Base-by-base conservation (phyloP, 2,888 invertebrate species). In the Synergus japonicus region DNA sequence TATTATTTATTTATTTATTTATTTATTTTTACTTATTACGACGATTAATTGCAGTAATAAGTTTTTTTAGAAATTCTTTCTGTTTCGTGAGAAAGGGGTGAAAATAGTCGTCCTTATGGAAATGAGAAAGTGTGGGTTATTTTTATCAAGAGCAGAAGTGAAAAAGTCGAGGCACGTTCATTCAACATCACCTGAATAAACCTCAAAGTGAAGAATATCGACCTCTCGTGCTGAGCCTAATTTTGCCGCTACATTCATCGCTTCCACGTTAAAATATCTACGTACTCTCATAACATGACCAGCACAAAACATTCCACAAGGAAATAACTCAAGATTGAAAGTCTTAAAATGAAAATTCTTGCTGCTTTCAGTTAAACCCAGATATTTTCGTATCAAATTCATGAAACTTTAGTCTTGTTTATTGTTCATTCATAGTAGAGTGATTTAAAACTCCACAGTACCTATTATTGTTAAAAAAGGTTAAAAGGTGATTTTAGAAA, bases 161-260 rank as follows among this genome's bases (percentile, higher is more conserved):
- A 73, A 73, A 73, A 73, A 69, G 69, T 73, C 69, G n/a, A 73
- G 49, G 49, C 37, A 9, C 15, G 49, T 54, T 73, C 69, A 73
- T 73, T 54, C 69, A 73, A 73, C 54, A 73, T 54, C 69, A 73
- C 54, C 49, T 37, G 54, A 73, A 37, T 73, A 73, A 73, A 73
- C 37, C 69, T 37, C 69, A 73, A 73, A 73, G 69, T 49, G 54
- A 29, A 37, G 54, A 73, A 73, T 73, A 73, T 73, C 54, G 69
- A 73, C 49, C 69, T 54, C 49, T 73, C 37, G 29, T 49, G 22
- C 54, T 73, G n/a, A 46, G 54, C 69, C 69, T 54, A 54, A 73
- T 73, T 49, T 69, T 49, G 37, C 69, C 46, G 54, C 49, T 73
- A 73, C 49, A 73, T 73, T 73, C 69, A 73, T 73, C 69, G 54